These are phyloP conservation scores for Donacobius atricapilla DNA, from an alignment of 2,113 vertebrate species.

Conservation along the genomic window DNA sequence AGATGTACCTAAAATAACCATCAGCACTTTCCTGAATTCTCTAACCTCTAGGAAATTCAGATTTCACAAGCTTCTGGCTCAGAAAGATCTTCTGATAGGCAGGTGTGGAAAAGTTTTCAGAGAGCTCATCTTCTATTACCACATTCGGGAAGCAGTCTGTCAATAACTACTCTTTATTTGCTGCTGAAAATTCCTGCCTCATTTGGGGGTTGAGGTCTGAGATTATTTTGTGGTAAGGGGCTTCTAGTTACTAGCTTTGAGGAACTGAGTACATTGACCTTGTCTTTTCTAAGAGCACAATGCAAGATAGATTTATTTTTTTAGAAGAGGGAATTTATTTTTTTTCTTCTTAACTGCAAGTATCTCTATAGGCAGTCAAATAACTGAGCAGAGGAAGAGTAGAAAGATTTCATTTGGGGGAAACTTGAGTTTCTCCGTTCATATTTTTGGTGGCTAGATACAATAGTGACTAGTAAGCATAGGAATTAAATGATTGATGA, in stretches of 20 bases:
- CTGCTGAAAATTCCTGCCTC: conserved; percentile 16
- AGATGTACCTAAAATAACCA: conserved; percentile 4
- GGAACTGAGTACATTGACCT: not conserved
- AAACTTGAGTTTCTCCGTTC: not conserved
- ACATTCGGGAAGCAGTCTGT: not conserved
- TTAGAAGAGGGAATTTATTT: conserved; percentile 17
- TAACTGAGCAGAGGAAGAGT: conserved; percentile 19
- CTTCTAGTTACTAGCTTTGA: not conserved
- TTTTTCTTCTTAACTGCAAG: not conserved
- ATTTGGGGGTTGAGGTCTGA: not conserved
- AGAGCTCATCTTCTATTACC: not conserved
- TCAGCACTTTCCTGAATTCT: not conserved
- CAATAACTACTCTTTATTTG: not conserved
- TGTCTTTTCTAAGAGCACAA: conserved; percentile 36
- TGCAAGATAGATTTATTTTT: conserved; percentile 38
- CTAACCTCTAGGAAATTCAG: not conserved
- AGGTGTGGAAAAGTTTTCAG: not conserved
- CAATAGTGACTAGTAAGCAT: not conserved
- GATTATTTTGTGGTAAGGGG: conserved; percentile 8
- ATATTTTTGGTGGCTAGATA: conserved; percentile 18
- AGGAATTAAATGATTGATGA: not conserved
- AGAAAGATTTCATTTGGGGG: not conserved
- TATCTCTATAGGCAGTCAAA: conserved; percentile 17
- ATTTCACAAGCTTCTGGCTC: not conserved
- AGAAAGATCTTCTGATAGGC: not conserved